Evolutionary conservation across 2,113 vertebrate species (phyloP), one percentile per base, ranked within the genome.

Genomic region (Pontoporia blainvillei): DNA sequence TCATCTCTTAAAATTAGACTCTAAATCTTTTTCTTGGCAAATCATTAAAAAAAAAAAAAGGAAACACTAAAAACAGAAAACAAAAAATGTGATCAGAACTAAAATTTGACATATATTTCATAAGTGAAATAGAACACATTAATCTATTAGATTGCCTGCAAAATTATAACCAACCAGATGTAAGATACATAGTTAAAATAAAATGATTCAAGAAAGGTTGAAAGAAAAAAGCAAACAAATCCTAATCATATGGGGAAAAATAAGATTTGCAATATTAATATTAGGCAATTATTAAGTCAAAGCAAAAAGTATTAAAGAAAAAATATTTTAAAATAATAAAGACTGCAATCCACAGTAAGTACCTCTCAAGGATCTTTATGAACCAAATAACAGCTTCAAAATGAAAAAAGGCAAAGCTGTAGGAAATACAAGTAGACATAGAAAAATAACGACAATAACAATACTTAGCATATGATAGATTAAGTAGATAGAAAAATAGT

Each of bases 221-320:
- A 87, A 61, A 90, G 69, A 69, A 92, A 96, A 93, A 67, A 64
- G 29, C 61, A 96, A 91, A 89, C 34, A 86, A 86, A 84, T 90
- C 18, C 10, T 79, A 95, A 92, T 86, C 27, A 57, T 54, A 17
- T 31, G 6, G 72, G 25, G 10, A 57, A 84, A 96, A 86, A n/a
- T 27, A 46, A 52, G 2, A 5, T 21, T 90, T 75, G 20, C 17
- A 49, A 39, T 79, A 73, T 46, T 71, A 83, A 34, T 71, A 36
- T 34, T 23, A 52, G 59, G n/a, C n/a, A 92, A 75, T 93, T 76
- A 87, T 15, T 76, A 96, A 97, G 54, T 83, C 36, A 73, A 90
- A 75, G n/a, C 5, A 61, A 96, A 90, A 76, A 13, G 4, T 11
- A 44, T 72, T 83, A 75, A 95, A 90, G 62, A 36, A 29, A 91